Evolutionary conservation across 2,113 vertebrate species (phyloP), one percentile per base, ranked within the genome.

Genomic region (Chrysemys picta): DNA sequence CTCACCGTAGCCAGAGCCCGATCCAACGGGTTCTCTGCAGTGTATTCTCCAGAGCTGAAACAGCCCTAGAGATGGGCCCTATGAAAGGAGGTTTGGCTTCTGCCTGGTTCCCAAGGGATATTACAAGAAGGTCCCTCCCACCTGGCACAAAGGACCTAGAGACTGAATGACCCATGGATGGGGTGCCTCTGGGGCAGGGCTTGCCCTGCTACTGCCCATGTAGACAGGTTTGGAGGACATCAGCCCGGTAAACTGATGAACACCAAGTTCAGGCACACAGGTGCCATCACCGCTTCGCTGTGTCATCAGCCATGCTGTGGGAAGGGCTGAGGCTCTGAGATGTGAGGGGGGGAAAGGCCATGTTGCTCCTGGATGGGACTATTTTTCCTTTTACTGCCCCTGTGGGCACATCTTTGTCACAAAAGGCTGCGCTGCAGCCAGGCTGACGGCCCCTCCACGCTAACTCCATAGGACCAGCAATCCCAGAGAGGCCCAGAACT

Each of bases 61-160:
- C 69, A 22, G 38, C 16, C 38, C 38, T 75, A 21, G 21, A 25
- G n/a, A 42, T 38, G 38, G 69, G 14, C 62, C 62, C 62, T 38
- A 6, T 24, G 22, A 21, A 24, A 24, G 4, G n/a, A 38, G 21
- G 9, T 38, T 75, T 75, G 69, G 21, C 69, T 75, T 75, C 69
- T 42, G 62, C 83, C 81, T 47, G 2, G 0, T 47, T 84, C 69
- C 1, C 52, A 2, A 1, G 42, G 4, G 47, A 21, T 0, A 9
- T 72, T 4, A 65, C 62, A 65, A 65, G 29, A 76, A 22, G 0
- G 82, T 65, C 57, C 45, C 8, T 21, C 10, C 56, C 56, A 5
- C 10, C 22, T 21, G 42, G 25, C 42, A 47, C 45, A 16, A 17
- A 79, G 76, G 45, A 45, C 12, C 25, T 29, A 14, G 76, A 29